Evolutionary conservation across 1,140 invertebrate species (phyloP), one percentile per base, ranked within the genome.

Genomic region (Cydia amplana): DNA sequence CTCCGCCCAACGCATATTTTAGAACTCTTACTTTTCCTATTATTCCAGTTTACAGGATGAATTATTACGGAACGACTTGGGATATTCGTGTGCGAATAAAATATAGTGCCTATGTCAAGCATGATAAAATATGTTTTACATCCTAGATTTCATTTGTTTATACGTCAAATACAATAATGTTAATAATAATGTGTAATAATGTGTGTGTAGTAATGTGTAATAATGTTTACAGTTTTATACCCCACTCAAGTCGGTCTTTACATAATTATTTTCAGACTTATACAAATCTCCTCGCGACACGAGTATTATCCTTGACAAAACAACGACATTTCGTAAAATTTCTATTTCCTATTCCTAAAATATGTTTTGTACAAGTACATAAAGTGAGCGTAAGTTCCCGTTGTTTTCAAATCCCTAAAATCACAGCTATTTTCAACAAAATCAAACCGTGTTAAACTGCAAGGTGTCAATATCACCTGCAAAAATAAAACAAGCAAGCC

Each of bases 21-120:
- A 73, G 25, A 73, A 51, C 28, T 70, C 65, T 73, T 73, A 73
- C 46, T 49, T 73, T 49, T 51, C 65, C 65, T 43, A 70, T 70
- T 70, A 70, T 70, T 16, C 28, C 28, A 28, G 64, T 67, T 67
- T 67, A 70, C 65, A 18, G 65, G 3, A 16, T 70, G 65, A 70
- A 70, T 70, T 70, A 70, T 70, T 70, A 40, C 43, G 16, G 65
- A 16, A 67, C 10, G 10, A 32, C 28, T 67, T 67, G 64, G 25
- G 64, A 67, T 32, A n/a, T 67, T 25, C 63, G 64, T 67, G 23
- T 32, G 28, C 28, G 36, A 67, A 67, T 67, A 67, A 67, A 67
- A 67, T 55, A 18, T 55, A 55, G 49, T 51, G n/a, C 0, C n/a
- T n/a, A 2, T 43, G 9, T 51, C 49, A 51, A 51, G 16, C 12